Base-by-base conservation (phyloP, 2,888 invertebrate species). In the Zelleria hepariella region DNA sequence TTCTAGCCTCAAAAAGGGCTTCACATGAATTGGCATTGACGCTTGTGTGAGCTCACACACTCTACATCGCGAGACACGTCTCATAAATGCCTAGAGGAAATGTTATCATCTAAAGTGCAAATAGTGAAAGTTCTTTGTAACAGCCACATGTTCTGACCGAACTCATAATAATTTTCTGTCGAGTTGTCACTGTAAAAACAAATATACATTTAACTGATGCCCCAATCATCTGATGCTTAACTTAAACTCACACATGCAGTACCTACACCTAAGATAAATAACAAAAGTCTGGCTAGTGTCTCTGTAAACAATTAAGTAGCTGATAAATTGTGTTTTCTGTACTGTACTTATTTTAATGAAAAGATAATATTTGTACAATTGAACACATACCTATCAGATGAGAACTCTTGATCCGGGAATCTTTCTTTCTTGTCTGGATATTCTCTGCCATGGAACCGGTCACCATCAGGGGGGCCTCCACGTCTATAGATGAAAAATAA, bases 131-230 rank as follows among this genome's bases (percentile, higher is more conserved):
- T 80, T 84, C 79, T 87, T 81, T 86, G 86, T 71, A 86, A 84
- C 82, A 77, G 80, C 84, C 66, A 82, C 79, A 85, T 78, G 73
- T 80, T 86, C 82, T 78, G 78, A 83, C 76, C 69, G 67, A 75
- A 77, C 65, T 78, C 82, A 83, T 78, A 78, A 87, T 67, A 77
- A 83, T 78, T 82, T 82, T 83, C 85, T 84, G 87, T 82, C 77
- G 88, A 82, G 84, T 74, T 71, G 85, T 77, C 86, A 87, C 87
- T 88, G 88, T 86, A 88, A 88, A 87, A 86, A 88, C 77, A 88
- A 88, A 88, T 85, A 81, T 79, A 84, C 70, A 77, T 86, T 85
- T 85, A 85, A 80, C 77, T 32, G 74, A 73, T 73, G 78, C 76
- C 69, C 74, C 72, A 73, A 67, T 67, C 70, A 70, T 70, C 58